Evolutionary conservation across 2,888 invertebrate species (phyloP), one percentile per base, ranked within the genome.

Genomic region (Venusia cambrica): DNA sequence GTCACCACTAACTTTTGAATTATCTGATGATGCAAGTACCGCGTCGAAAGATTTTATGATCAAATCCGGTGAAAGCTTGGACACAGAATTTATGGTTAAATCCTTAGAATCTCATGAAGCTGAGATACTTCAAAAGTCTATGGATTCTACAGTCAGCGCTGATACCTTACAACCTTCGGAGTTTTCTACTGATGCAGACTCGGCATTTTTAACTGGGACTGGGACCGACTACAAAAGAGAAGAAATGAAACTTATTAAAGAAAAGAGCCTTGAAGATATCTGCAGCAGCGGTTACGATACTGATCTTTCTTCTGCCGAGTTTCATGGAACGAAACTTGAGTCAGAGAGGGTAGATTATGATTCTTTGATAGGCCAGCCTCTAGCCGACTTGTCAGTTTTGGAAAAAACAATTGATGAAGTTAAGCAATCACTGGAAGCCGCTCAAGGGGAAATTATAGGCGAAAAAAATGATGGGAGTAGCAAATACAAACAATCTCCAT

Each of bases 371-470:
- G 63, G 78, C 65, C 78, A 87, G 54, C 80, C 84, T 57, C 73
- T 88, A 36, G 57, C 84, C 26, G 88, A 90, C 71, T 80, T 89
- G 56, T 85, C 85, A 61, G 81, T 90, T 61, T 90, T 91, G 37
- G 91, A 92, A 65, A 91, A 92, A 77, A 90, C 93, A 49, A 89
- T 93, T 27, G 91, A 91, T 55, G 92, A 93, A 80, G 91, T 92
- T 20, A 90, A 92, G 58, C 91, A 92, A 59, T 92, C 92, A 8
- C 71, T 92, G 38, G 92, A 92, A 73, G 90, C 91, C 21, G 92
- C 92, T 0, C 92, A 91, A 68, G 91, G 89, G 51, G 92, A 92
- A 73, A 88, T 92, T 3, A 91, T 92, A 33, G 91, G 90, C 57
- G 87, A 89, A 44, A 89, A 89, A 64, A 88, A 76, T 54, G 91